Evolutionary conservation across 2,113 vertebrate genomes (phyloP).

Genomic region (Physeter macrocephalus): DNA sequence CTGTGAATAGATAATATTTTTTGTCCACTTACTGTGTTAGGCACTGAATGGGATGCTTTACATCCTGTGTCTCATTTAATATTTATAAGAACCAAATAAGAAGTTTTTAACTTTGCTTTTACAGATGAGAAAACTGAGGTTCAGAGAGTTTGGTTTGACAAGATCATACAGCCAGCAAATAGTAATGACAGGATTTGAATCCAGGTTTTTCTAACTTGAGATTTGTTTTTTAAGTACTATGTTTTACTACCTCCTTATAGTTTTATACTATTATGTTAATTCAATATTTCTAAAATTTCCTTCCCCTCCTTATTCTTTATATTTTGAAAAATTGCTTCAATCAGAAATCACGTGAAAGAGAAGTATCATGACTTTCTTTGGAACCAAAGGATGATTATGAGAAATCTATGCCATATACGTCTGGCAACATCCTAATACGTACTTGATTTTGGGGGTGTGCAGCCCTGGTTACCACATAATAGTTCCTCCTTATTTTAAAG

Average conservation of each 20-base stretch:
- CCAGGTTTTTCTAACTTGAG: background rate
- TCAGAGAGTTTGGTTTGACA: background rate
- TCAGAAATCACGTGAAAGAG: background rate
- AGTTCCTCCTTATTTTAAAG: background rate
- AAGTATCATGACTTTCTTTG: background rate
- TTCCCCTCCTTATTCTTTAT: background rate
- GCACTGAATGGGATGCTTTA: background rate
- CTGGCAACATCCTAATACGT: background rate
- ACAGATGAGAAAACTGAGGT: background rate
- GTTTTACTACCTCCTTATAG: background rate
- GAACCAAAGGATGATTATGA: background rate
- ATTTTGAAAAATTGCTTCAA: background rate
- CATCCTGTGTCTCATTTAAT: background rate
- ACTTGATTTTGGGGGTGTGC: background rate
- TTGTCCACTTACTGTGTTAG: background rate
- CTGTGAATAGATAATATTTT: background rate
- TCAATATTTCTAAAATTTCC: background rate
- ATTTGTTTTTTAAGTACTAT: background rate
- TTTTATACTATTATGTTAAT: background rate
- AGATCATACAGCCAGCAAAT: background rate
- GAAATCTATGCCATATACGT: background rate
- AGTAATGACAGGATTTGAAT: background rate
- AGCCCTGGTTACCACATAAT: background rate
- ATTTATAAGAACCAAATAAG: background rate
- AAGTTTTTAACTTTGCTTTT: background rate